Evolutionary conservation across 2,113 vertebrate genomes (phyloP).

Genomic region (Oenanthe melanoleuca): DNA sequence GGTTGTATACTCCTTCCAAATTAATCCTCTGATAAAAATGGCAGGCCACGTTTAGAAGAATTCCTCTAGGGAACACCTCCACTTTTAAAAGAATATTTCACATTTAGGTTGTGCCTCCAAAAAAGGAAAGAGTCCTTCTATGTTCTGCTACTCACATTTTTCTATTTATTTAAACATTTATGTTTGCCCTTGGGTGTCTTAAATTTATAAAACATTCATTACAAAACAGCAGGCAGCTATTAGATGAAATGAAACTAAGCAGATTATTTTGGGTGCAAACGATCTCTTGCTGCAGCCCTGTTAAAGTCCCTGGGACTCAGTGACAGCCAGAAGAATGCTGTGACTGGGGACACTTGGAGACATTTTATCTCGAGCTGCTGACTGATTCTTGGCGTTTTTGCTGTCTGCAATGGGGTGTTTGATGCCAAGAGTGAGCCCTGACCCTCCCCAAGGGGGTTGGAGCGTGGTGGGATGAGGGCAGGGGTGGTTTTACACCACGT

Average conservation of each 20-base stretch:
- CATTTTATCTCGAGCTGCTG: neutral
- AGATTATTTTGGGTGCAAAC: conserved; percentile 3
- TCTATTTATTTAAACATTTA: conserved; percentile 59
- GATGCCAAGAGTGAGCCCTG: neutral
- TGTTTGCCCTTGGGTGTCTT: conserved; percentile 40
- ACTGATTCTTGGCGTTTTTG: neutral
- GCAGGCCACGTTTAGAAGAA: neutral
- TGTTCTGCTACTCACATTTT: conserved; percentile 16
- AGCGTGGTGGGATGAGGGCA: neutral
- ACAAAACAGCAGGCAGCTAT: conserved; percentile 40
- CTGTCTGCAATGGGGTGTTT: neutral
- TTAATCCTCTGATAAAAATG: conserved; percentile 34
- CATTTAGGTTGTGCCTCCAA: neutral
- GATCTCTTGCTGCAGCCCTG: neutral
- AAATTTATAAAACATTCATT: conserved; percentile 55
- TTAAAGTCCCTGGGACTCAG: neutral
- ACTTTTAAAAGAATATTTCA: conserved; percentile 33
- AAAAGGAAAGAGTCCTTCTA: neutral
- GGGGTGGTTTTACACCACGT: neutral
- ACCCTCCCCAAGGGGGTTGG: neutral
- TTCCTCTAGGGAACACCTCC: neutral
- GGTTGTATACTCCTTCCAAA: neutral
- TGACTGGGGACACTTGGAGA: neutral
- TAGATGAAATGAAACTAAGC: conserved; percentile 18
- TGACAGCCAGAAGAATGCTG: neutral